These are phyloP conservation scores for Drosophila baimaii DNA, from an alignment of 1,140 invertebrate species.

Conservation along the genomic window DNA sequence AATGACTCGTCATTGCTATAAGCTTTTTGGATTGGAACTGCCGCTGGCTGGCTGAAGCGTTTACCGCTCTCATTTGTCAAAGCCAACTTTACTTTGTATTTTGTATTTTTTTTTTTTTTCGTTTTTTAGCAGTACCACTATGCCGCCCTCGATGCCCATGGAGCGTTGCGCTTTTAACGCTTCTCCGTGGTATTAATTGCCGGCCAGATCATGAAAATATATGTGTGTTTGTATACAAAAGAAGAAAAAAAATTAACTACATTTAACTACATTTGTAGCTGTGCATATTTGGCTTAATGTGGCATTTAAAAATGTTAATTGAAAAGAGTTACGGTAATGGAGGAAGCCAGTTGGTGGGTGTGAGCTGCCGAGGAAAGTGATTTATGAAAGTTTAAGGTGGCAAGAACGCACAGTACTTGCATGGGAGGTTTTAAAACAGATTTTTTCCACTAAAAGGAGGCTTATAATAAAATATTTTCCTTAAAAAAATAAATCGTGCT, in stretches of 20 bases:
- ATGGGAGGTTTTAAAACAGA: neutral
- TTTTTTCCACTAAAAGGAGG: too few relatives aligned
- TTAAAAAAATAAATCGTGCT: neutral
- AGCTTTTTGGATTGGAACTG: conserved; percentile 45
- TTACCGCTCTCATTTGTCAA: conserved; percentile 73
- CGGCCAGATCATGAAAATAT: conserved; percentile 63
- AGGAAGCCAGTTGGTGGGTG: conserved; percentile 23
- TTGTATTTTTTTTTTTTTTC: neutral
- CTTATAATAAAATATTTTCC: neutral
- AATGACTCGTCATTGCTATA: conserved; percentile 63
- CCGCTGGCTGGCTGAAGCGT: conserved; percentile 37
- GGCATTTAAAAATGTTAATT: conserved; percentile 76
- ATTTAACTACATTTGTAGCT: conserved; percentile 39
- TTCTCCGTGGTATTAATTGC: conserved; percentile 71
- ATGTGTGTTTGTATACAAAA: neutral
- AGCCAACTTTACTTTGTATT: conserved; percentile 36
- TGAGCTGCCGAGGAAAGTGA: conserved; percentile 16
- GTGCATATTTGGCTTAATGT: conserved; percentile 51
- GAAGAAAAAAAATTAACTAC: conserved; percentile 16
- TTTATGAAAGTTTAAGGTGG: conserved; percentile 19
- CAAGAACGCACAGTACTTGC: neutral
- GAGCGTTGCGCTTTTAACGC: conserved; percentile 74
- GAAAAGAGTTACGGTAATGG: conserved; percentile 20
- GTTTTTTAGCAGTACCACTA: conserved; percentile 18
- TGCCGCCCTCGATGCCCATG: conserved; percentile 73